phyloP scores from a whole-genome alignment of 2,113 vertebrate species.

The Struthio camelus region DNA sequence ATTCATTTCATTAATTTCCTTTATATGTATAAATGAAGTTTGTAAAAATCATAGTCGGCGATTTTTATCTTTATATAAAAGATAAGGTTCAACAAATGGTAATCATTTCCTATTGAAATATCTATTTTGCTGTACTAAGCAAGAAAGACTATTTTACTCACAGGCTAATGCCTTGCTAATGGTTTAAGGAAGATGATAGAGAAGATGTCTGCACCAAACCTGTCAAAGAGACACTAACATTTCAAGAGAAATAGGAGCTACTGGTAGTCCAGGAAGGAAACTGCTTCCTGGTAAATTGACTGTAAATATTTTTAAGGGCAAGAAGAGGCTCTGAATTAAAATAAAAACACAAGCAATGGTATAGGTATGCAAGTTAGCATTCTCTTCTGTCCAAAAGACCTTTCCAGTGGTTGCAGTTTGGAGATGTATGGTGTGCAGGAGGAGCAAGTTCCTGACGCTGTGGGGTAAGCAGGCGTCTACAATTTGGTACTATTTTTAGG shows the following conservation, averaged over 20 bases:
- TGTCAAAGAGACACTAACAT: background rate
- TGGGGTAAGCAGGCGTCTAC: background rate
- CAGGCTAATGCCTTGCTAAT: background rate
- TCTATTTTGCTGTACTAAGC: background rate
- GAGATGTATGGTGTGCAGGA: background rate
- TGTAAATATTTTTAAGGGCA: background rate
- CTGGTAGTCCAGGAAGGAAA: background rate
- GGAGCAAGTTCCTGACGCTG: background rate
- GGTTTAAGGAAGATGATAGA: background rate
- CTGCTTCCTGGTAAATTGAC: background rate
- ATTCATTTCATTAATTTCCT: background rate
- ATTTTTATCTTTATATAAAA: background rate
- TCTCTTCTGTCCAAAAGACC: background rate
- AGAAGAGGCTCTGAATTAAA: background rate
- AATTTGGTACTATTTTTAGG: background rate
- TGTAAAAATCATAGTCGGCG: background rate
- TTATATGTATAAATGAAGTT: background rate
- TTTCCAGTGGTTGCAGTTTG: background rate
- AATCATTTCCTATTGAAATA: background rate
- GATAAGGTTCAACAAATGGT: background rate
- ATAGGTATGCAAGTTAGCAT: background rate
- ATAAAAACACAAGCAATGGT: background rate
- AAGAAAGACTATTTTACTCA: background rate
- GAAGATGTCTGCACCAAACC: background rate
- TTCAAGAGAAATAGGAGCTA: background rate